Conservation (phyloP, 2,888 invertebrate species). For the Eristalinus aeneus region DNA sequence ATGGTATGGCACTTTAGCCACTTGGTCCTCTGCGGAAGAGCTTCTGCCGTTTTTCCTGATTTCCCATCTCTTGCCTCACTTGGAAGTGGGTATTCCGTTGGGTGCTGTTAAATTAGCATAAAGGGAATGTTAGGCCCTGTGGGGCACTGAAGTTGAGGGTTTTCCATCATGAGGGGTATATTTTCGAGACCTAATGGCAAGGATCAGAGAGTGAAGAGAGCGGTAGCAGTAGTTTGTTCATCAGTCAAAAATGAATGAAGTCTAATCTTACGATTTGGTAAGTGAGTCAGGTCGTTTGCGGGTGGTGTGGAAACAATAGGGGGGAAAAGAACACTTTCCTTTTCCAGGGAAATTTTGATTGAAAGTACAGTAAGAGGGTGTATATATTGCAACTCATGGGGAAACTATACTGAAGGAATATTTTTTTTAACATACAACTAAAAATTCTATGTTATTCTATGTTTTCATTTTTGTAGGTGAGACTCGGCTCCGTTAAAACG, state of each 20-base stretch:
- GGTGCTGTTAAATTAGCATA: slow-evolving; percentile 45
- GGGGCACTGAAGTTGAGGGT: not conserved
- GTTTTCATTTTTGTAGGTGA: no score
- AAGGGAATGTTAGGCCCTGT: slow-evolving; percentile 22
- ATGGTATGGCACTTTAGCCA: slow-evolving; percentile 32
- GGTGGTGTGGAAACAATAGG: not conserved
- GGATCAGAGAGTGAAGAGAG: not conserved
- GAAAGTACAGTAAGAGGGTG: no score
- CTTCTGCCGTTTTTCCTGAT: not conserved
- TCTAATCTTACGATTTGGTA: not conserved
- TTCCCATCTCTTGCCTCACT: not conserved
- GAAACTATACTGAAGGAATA: no score
- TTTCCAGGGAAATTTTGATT: not conserved
- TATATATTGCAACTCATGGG: no score
- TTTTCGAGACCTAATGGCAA: not conserved
- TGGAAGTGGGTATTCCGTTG: not conserved
- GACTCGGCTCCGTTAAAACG: no score
- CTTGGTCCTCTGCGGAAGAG: not conserved
- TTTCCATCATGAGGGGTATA: not conserved
- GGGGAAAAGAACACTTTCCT: not conserved
- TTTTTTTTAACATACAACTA: no score
- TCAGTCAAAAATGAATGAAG: slow-evolving; percentile 5
- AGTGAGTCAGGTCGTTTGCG: not conserved
- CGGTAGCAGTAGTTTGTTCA: not conserved
- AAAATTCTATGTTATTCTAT: no score